Conservation (phyloP, 2,113 vertebrate species). For the Orycteropus afer region DNA sequence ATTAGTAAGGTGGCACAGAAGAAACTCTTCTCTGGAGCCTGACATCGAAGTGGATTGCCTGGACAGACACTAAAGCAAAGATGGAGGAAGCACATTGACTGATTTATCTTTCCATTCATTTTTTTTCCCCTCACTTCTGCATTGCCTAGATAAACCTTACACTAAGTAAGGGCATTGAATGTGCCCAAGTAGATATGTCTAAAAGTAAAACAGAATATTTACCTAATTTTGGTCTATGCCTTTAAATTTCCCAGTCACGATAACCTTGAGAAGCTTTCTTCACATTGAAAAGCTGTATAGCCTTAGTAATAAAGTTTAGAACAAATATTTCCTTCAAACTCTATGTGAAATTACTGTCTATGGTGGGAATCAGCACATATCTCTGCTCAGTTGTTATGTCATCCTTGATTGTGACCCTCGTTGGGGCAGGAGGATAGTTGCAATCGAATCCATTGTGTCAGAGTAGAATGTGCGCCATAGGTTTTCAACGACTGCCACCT, state of each 20-base stretch:
- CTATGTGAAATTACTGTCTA: neutral
- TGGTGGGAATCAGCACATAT: neutral
- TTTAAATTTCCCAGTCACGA: slow-evolving; percentile 2
- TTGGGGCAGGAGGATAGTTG: no score
- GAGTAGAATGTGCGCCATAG: no score
- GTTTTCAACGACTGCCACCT: no score
- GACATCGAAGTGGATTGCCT: slow-evolving; percentile 86
- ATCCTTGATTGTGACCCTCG: no score
- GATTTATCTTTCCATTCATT: slow-evolving; percentile 84
- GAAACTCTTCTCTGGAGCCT: slow-evolving; percentile 83
- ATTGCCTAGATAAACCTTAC: slow-evolving; percentile 81
- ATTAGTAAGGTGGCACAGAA: slow-evolving; percentile 77
- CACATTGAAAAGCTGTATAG: neutral
- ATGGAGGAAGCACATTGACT: slow-evolving; percentile 84
- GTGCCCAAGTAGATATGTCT: slow-evolving; percentile 56
- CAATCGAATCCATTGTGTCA: neutral
- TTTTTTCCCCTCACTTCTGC: slow-evolving; percentile 81
- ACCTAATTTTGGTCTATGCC: neutral
- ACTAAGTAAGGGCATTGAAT: slow-evolving; percentile 52
- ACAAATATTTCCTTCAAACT: slow-evolving; percentile 7
- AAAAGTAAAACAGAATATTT: slow-evolving; percentile 12
- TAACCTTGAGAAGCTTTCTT: slow-evolving; percentile 1
- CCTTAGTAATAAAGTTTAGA: neutral
- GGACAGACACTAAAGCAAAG: slow-evolving; percentile 80
- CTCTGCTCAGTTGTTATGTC: neutral